phyloP scores from a whole-genome alignment of 2,797 vertebrate genomes.

The Emydoidea blandingii region DNA sequence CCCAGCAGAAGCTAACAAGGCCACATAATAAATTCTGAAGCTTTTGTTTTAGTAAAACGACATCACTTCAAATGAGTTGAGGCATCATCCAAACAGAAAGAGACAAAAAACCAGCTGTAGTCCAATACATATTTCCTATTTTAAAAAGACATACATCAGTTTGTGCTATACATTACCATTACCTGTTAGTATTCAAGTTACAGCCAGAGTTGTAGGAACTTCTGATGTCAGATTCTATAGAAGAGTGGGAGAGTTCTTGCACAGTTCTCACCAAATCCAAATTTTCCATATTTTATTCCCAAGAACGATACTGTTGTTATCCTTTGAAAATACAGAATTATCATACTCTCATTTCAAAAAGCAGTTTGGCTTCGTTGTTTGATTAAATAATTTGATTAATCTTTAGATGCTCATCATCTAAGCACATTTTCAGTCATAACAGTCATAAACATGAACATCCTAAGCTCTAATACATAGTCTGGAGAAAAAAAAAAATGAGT shows the following conservation, averaged over 20 bases:
- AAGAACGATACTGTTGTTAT: slow-evolving; percentile 73
- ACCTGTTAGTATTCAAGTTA: slow-evolving; percentile 74
- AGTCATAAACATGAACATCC: slow-evolving; percentile 50
- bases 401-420: slow-evolving; percentile 88
- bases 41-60: background rate
- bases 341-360: slow-evolving; percentile 76
- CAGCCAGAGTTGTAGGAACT: slow-evolving; percentile 48
- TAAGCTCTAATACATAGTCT: slow-evolving; percentile 46
- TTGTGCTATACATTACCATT: background rate
- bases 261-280: slow-evolving; percentile 74
- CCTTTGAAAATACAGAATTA: slow-evolving; percentile 82
- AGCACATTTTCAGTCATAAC: slow-evolving; percentile 85
- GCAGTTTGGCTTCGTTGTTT: slow-evolving; percentile 76
- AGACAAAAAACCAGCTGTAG: background rate
- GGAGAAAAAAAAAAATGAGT: background rate
- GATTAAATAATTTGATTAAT: slow-evolving; percentile 83
- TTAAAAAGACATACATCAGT: background rate
- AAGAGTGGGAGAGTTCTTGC: slow-evolving; percentile 72
- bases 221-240: slow-evolving; percentile 71
- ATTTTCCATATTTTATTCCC: slow-evolving; percentile 82
- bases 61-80: background rate
- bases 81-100: background rate
- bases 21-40: background rate
- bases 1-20: background rate
- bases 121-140: background rate